Base-by-base conservation (phyloP, 1,140 invertebrate species). In the Heliconius congener region DNA sequence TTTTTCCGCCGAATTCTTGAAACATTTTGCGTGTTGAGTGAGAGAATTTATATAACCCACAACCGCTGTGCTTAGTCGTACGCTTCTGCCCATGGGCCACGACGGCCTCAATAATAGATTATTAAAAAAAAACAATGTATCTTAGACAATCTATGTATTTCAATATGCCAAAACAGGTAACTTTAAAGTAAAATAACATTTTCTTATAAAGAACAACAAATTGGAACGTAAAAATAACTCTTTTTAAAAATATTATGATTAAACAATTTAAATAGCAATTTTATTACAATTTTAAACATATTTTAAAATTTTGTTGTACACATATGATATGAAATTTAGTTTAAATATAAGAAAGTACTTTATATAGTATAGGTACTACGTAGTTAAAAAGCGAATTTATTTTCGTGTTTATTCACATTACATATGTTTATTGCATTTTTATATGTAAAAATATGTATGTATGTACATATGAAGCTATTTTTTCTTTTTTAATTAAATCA, bases 121-220 rank as follows among this genome's bases (percentile, higher is more conserved):
- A 57, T 60, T 57, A 60, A 27, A 27, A 66, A 30, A 66, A 66
- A 30, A 30, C 23, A 27, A 30, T 23, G 5, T 16, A n/a, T 66
- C 27, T 66, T 66, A 30, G 11, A 66, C 16, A 66, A 66, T 66
- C 60, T 66, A 66, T 76, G n/a, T 71, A 39, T 39, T 76, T 76
- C 50, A 76, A 71, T 75, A 75, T 76, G 39, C 57, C 37, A 19
- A 76, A 76, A 70, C 66, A 60, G 42, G 55, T 75, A 75, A 75
- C 74, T n/a, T 50, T 34, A 66, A 75, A 75, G 30, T 74, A 74
- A 55, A 50, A 39, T 74, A 74, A 74, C 18, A 57, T 23, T 74
- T 60, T 75, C 39, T 76, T 50, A 71, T 60, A 66, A 23, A 66
- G 27, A 27, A 66, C 27, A 66, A 66, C 27, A 30, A 66, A 30